Base-by-base conservation (phyloP, 1,140 invertebrate species). In the Diorhabda carinulata region DNA sequence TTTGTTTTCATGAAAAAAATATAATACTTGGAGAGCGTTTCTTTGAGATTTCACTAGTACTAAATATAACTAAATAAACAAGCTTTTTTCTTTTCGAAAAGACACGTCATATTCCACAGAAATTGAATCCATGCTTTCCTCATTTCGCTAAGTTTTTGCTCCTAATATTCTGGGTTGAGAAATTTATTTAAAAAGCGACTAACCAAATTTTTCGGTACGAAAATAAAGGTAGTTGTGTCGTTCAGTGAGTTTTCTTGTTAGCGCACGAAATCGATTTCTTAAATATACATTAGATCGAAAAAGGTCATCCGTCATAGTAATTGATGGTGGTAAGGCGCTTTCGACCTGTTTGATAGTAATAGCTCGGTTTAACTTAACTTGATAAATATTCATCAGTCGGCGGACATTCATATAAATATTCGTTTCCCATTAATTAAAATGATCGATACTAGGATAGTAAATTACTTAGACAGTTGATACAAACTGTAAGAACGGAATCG, bases 301-400 rank as follows among this genome's bases (percentile, higher is more conserved):
- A 52, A 52, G 47, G 47, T 52, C 47, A 52, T 52, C 56, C 66
- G 69, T 70, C 66, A 67, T 66, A 63, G 65, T 70, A 65, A 70
- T 70, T 60, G 41, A 40, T 25, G 58, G 10, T 60, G 58, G 10
- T 60, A 7, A 2, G 10, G 5, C 6, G 9, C 44, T 63, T 63
- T 63, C 61, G 61, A 45, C 5, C 42, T 40, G 10, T 60, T 3
- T 60, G 10, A 60, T 60, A 60, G 42, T 60, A 40, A 42, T 40
- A 40, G 59, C 42, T 60, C 59, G 25, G 10, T 60, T 60, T 60
- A 40, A 42, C 42, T 60, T 60, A 7, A 9, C 59, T 7, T 25
- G 25, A 40, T 60, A 60, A 40, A 60, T 60, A 40, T 60, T 60
- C 42, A 42, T 60, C 7, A 10, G 59, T 7, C 59, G 59, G 42